Evolutionary conservation across 2,113 vertebrate species (phyloP), one percentile per base, ranked within the genome.

Genomic region (Heterotilapia buettikoferi): DNA sequence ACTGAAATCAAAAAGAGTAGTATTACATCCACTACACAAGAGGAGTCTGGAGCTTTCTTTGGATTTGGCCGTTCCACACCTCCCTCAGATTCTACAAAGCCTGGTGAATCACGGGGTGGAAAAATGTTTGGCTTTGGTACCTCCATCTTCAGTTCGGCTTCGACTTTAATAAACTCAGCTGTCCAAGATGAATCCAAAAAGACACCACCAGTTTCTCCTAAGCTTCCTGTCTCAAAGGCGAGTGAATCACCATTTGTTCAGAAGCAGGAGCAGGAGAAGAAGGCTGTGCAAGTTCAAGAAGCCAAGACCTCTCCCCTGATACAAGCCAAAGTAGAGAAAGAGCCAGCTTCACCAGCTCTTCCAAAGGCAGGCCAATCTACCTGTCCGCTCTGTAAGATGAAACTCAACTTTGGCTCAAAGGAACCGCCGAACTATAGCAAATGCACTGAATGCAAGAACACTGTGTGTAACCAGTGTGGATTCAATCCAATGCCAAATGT

Each of bases 401-500:
- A 97, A 90, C 96, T 99, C 83, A 96, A 98, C 88, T 83, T 97
- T 89, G 94, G 96, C 7, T 88, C 93, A 43, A 97, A 97, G 43
- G 97, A 97, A 86, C 96, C 96, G 91, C 96, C 97, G 87, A 99
- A 99, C 95, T 99, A 97, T 94, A 98, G 96, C 92, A 97, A 96
- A 0, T 99, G 99, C 85, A 99, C 98, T 3, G 97, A 97, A 93
- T 99, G 99, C 97, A 98, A 98, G 21, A 97, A 92, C 5, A 96
- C 96, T 21, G 98, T 99, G 83, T 99, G 99, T 90, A 98, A 97
- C 85, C 96, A 98, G 18, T 99, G 99, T 95, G 99, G 98, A 78
- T 99, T 99, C 90, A 98, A 98, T 94, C 98, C 98, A 53, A 95
- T 94, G 92, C 95, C 96, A 93, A 94, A 95, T 90, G 59, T 94